Percentiles rank a stretch among this genome's conserved stretches.
These are phyloP conservation scores for Lasius fuliginosus DNA, from an alignment of 2,888 invertebrate species.

Conservation along the genomic window DNA sequence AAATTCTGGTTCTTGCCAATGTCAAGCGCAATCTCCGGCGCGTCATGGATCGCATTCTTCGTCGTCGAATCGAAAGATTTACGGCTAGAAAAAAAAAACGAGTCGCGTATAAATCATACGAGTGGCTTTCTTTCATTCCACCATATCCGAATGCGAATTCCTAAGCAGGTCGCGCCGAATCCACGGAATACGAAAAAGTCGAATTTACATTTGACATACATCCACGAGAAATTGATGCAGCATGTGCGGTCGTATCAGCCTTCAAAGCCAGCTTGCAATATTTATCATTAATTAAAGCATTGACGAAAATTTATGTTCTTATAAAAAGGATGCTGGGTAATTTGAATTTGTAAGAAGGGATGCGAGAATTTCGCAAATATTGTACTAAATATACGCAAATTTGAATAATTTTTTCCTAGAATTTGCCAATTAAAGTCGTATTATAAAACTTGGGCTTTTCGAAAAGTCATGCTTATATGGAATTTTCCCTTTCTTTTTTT, in stretches of 20 bases:
- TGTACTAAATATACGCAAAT: background rate
- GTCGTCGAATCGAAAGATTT: constrained; percentile 31
- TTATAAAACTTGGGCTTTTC: background rate
- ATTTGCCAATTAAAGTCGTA: background rate
- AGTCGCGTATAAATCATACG: constrained; percentile 64
- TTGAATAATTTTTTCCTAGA: background rate
- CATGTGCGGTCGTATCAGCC: background rate
- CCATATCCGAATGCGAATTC: constrained; percentile 64
- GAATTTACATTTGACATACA: constrained; percentile 60
- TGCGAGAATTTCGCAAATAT: background rate
- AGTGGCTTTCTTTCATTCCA: constrained; percentile 58
- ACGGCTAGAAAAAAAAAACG: constrained; percentile 25
- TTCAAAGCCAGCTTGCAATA: background rate
- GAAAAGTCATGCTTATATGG: background rate
- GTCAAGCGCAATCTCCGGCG: background rate
- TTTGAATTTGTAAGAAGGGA: background rate
- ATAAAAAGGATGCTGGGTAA: background rate
- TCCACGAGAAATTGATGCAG: constrained; percentile 58
- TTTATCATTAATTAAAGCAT: constrained; percentile 6
- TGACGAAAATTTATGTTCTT: background rate
- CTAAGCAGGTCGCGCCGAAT: constrained; percentile 62
- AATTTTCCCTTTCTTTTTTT: background rate
- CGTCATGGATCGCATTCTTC: background rate
- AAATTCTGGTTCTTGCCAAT: background rate
- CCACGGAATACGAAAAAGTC: constrained; percentile 59